Evolutionary conservation across 2,888 invertebrate genomes (phyloP).

Genomic region (Reticulitermes lucifugus): DNA sequence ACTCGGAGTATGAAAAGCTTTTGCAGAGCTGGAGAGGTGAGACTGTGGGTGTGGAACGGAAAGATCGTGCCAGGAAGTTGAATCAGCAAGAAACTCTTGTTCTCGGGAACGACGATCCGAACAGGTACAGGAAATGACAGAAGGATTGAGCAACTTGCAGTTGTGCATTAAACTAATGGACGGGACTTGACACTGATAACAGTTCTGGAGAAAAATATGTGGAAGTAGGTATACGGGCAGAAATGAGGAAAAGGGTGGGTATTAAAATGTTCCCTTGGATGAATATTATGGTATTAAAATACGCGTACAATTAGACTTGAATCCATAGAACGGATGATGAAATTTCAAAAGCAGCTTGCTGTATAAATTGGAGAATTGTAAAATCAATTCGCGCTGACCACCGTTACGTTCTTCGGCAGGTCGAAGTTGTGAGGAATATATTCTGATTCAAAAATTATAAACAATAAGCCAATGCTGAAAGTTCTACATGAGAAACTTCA

Average conservation of each 20-base stretch:
- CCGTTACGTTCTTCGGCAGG: too few relatives aligned
- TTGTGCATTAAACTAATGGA: slow-evolving; percentile 45
- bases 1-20: background rate
- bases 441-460: too few relatives aligned
- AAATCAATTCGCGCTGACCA: too few relatives aligned
- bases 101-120: background rate
- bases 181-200: slow-evolving; percentile 32
- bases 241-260: background rate
- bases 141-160: slow-evolving; percentile 16
- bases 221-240: background rate
- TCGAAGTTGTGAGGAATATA: too few relatives aligned
- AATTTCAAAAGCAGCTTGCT: too few relatives aligned
- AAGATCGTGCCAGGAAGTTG: background rate
- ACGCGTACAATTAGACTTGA: too few relatives aligned
- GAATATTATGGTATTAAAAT: background rate
- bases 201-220: slow-evolving; percentile 3
- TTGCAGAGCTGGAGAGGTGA: background rate
- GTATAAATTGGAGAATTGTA: too few relatives aligned
- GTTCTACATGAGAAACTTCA: too few relatives aligned
- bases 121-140: slow-evolving; percentile 25
- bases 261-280: background rate
- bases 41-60: too few relatives aligned
- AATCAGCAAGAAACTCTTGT: background rate
- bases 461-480: too few relatives aligned
- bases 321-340: too few relatives aligned